Evolutionary conservation across 2,113 vertebrate genomes (phyloP).

Genomic region (Cottus gobio): DNA sequence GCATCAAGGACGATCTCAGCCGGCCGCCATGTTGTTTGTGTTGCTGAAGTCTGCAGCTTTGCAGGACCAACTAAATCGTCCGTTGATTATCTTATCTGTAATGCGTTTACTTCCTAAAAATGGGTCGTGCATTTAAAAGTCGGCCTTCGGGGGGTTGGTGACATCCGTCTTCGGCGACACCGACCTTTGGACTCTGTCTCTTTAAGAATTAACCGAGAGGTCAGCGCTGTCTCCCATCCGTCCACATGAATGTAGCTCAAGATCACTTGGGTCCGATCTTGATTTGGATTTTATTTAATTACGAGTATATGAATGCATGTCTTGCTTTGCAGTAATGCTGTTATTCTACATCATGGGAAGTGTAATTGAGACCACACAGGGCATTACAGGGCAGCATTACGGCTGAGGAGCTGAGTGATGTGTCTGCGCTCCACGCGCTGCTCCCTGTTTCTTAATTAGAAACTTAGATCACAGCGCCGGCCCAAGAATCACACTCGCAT

Average conservation of each 20-base stretch:
- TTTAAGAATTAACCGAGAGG: slow-evolving; percentile 67
- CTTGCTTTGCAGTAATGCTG: slow-evolving; percentile 78
- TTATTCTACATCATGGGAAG: slow-evolving; percentile 81
- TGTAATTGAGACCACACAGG: slow-evolving; percentile 77
- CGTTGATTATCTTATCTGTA: background rate
- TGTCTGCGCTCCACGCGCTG: slow-evolving; percentile 54
- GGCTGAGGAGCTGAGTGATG: slow-evolving; percentile 73
- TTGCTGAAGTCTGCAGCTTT: too few relatives aligned
- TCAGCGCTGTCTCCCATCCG: slow-evolving; percentile 43
- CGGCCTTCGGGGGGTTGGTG: background rate
- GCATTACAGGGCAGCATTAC: slow-evolving; percentile 73
- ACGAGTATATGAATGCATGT: slow-evolving; percentile 80
- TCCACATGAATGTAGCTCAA: slow-evolving; percentile 68
- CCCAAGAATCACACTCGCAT: slow-evolving; percentile 50
- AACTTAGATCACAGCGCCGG: slow-evolving; percentile 63
- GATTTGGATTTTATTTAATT: slow-evolving; percentile 81
- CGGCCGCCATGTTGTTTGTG: background rate
- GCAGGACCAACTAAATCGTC: too few relatives aligned
- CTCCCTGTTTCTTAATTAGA: slow-evolving; percentile 79
- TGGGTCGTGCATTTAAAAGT: slow-evolving; percentile 10
- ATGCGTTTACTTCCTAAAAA: background rate
- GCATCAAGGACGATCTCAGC: slow-evolving; percentile 42
- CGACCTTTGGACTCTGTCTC: slow-evolving; percentile 66
- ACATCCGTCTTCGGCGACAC: slow-evolving; percentile 36
- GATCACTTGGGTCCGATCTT: slow-evolving; percentile 68